Conservation (phyloP, 2,888 invertebrate species). For the Morpho helenor region DNA sequence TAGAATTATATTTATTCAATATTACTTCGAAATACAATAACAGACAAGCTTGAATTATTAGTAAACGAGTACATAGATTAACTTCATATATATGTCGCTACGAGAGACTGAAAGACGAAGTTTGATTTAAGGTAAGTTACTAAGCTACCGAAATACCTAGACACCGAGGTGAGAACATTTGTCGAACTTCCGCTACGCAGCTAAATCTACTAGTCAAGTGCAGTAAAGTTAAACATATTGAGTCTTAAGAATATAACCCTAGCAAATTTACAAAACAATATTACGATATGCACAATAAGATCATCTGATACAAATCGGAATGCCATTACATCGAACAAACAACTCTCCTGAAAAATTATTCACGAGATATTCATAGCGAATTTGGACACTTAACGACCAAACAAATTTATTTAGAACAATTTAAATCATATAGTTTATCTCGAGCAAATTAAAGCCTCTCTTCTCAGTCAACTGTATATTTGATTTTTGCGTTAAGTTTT, state of each 20-base stretch:
- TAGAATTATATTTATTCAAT: conserved; percentile 41
- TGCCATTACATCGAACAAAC: conserved; percentile 34
- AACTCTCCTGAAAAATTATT: conserved; percentile 42
- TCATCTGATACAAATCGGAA: conserved; percentile 36
- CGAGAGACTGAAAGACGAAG: conserved; percentile 43
- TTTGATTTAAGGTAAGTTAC: conserved; percentile 28
- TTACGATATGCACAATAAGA: conserved; percentile 55
- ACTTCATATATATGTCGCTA: conserved; percentile 41
- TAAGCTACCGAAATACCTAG: conserved; percentile 67
- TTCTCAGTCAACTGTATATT: no score
- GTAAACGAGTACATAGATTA: conserved; percentile 54
- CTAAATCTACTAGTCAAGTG: conserved; percentile 54
- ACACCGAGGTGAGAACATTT: conserved; percentile 55
- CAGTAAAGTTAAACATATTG: conserved; percentile 52
- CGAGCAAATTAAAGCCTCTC: no score
- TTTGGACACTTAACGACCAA: no score
- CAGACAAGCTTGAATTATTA: conserved; percentile 50
- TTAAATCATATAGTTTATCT: no score
- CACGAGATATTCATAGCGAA: conserved; percentile 32
- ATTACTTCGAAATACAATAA: conserved; percentile 47
- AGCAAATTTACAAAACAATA: conserved; percentile 61
- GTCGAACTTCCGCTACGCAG: conserved; percentile 54
- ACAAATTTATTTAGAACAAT: no score
- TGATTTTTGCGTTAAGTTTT: no score
- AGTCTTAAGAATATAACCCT: conserved; percentile 36